Evolutionary conservation across 2,113 vertebrate species (phyloP), one percentile per base, ranked within the genome.

Genomic region (Aviceda subcristata): DNA sequence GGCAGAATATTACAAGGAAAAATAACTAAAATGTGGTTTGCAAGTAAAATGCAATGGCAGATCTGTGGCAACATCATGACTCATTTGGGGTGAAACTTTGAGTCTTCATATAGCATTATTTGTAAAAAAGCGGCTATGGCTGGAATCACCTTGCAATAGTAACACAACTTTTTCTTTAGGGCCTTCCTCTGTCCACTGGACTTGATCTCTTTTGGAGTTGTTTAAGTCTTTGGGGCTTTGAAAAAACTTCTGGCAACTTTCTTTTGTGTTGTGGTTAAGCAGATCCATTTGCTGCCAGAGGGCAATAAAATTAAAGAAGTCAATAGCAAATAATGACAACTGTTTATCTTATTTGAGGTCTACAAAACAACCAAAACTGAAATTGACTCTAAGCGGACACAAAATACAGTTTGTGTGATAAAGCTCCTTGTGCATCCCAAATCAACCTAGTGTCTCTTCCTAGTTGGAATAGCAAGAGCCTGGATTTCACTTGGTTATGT

Each of bases 261-360:
- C 38, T 86, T 79, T 68, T 27, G 21, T 90, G 56, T 23, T 57
- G 89, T 66, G 57, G 69, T 91, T 82, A 76, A 95, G 66, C 23
- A 95, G 80, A 51, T 62, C n/a, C 32, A 43, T 82, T 91, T 88
- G 73, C 51, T 95, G 89, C 62, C 78, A 92, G 26, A 87, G 17
- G 57, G 59, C 77, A 92, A 75, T 69, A 90, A 72, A 95, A 87
- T 76, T 72, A 68, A 93, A 91, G 73, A 85, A 89, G 74, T 43
- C 53, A 48, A 87, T 79, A 85, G 73, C 62, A 93, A 95, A 51
- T 57, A 85, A 89, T 3, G n/a, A 46, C n/a, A 85, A 48, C 55
- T 62, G 51, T 74, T 92, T 78, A 66, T 95, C 77, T 85, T 92
- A 67, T 87, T 94, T 94, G 80, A 94, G 50, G 27, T 73, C 80